Evolutionary conservation across 2,113 vertebrate species (phyloP).

Genomic region (Oreochromis aureus): DNA sequence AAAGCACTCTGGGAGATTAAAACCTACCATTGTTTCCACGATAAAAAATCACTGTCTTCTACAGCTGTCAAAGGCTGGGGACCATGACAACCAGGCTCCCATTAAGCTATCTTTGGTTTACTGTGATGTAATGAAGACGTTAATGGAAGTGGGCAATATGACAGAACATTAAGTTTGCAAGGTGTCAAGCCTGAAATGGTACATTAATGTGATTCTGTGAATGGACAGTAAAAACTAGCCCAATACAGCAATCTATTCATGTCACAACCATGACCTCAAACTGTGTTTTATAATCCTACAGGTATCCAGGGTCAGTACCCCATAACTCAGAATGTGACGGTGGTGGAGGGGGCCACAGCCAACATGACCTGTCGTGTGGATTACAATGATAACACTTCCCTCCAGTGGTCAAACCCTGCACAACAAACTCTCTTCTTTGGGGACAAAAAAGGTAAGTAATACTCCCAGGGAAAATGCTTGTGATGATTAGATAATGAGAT

Average conservation of each 20-base stretch:
- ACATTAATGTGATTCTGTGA: neutral
- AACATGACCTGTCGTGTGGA: constrained; percentile 99
- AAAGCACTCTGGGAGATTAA: constrained; percentile 35
- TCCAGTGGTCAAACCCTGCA: constrained; percentile 99
- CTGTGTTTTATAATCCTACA: constrained; percentile 69
- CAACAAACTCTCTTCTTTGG: constrained; percentile 99
- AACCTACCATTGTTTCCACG: constrained; percentile 39
- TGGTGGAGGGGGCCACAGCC: constrained; percentile 89
- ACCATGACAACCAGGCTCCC: neutral
- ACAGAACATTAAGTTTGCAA: constrained; percentile 9
- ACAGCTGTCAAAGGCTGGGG: constrained; percentile 13
- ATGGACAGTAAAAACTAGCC: neutral
- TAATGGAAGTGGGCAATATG: neutral
- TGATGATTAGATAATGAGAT: constrained; percentile 22
- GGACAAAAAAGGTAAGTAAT: constrained; percentile 93
- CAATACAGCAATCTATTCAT: neutral
- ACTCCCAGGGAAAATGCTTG: neutral
- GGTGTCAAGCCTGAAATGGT: neutral
- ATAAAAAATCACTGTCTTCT: constrained; percentile 1
- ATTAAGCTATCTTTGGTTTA: constrained; percentile 13
- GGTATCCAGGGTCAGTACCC: constrained; percentile 94
- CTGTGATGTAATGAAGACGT: constrained; percentile 7
- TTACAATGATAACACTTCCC: constrained; percentile 99
- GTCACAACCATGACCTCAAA: constrained; percentile 72
- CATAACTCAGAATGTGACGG: constrained; percentile 94